These are phyloP conservation scores for Scortum barcoo DNA, from an alignment of 2,113 vertebrate genomes.

Conservation along the genomic window DNA sequence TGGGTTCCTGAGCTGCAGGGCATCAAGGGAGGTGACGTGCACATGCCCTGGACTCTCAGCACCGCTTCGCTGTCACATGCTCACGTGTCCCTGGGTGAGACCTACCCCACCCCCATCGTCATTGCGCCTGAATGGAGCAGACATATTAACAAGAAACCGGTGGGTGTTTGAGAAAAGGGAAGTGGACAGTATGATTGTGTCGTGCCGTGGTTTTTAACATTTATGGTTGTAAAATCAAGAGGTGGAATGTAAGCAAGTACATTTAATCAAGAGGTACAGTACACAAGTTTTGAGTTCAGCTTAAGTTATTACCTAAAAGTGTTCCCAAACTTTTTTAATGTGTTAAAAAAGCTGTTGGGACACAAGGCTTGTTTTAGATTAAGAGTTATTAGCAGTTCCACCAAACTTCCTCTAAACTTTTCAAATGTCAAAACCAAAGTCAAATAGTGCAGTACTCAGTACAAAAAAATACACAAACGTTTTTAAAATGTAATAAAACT, in stretches of 20 bases:
- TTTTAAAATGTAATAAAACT: too few species aligned
- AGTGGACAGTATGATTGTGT: constrained; percentile 29
- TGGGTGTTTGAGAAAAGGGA: constrained; percentile 70
- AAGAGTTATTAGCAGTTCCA: not conserved
- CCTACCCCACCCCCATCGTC: constrained; percentile 85
- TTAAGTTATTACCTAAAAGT: not conserved
- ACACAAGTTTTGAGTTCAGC: not conserved
- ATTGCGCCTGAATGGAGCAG: constrained; percentile 86
- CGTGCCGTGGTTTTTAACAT: not conserved
- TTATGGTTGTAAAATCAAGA: not conserved
- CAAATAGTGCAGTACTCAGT: not conserved
- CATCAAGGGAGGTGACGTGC: constrained; percentile 81
- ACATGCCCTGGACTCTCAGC: constrained; percentile 86
- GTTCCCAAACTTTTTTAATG: not conserved
- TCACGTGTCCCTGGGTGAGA: constrained; percentile 78
- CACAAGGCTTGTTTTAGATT: not conserved
- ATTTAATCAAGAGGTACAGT: not conserved
- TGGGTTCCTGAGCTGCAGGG: constrained; percentile 87
- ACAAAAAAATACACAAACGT: too few species aligned
- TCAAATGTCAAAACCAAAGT: not conserved
- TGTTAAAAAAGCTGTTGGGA: not conserved
- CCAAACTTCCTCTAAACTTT: not conserved
- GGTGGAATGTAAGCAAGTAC: not conserved
- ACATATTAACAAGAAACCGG: constrained; percentile 81
- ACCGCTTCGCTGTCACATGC: constrained; percentile 74